Base-by-base conservation (phyloP, 2,797 vertebrate genomes). In the Cichlasoma orientale region DNA sequence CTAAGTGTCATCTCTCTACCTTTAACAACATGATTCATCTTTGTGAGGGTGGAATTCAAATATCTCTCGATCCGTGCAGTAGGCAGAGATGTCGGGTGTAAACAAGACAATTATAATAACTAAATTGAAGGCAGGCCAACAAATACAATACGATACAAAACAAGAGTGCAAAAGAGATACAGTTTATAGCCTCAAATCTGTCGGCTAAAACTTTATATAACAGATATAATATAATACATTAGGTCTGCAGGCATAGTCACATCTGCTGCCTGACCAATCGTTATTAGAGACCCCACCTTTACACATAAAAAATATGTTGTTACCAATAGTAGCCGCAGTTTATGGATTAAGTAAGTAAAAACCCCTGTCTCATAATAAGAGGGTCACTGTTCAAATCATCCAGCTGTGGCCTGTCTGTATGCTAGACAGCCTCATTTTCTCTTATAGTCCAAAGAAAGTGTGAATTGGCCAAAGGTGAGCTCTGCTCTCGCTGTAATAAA, bases 41-140 rank as follows among this genome's bases (percentile, higher is more conserved):
- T 55, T 31, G 33, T 19, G 52, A 71, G 56, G 66, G 84, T 84
- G 76, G 21, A 75, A 86, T 76, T 87, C 19, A 88, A 76, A 83
- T 75, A 75, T 61, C 52, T 5, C 69, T 57, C 47, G 14, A 27
- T 55, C 66, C 36, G 13, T 1, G n/a, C 25, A 5, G 38, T 23
- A 14, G 23, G 72, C 21, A 38, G 41, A 47, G 36, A 21, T 73
- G 66, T 61, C 31, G 41, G 13, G 68, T n/a, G 82, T 90, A 82
- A 23, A 80, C 74, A 71, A 2, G 77, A 82, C 57, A 76, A 79
- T 72, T 18, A 29, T n/a, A 55, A n/a, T 10, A 19, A 50, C 38
- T 74, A 38, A 66, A 79, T 59, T 77, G 56, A 21, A 76, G 55
- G 31, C n/a, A 36, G 13, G 33, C 59, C 11, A 82, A 54, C 1